Evolutionary conservation across 35 echinoderm and acorn worm species (phyloP).

Genomic region (Lytechinus variegatus): DNA sequence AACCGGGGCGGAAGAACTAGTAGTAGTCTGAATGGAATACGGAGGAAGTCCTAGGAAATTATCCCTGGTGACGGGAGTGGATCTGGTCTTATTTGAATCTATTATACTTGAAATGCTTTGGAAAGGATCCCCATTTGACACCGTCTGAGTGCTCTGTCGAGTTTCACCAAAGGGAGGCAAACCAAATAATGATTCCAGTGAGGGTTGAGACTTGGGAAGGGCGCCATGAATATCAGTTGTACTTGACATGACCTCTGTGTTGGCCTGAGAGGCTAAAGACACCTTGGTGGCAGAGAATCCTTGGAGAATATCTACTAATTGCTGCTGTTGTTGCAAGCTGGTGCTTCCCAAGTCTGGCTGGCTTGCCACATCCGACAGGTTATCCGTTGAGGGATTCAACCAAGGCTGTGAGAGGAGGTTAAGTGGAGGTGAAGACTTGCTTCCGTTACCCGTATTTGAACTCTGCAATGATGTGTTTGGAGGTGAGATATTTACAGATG

Average conservation of each 20-base stretch:
- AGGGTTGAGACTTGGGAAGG: slow-evolving; percentile 1
- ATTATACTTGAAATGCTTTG: slow-evolving; percentile 8
- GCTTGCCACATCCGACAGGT: background rate
- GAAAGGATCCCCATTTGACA: background rate
- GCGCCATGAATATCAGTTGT: background rate
- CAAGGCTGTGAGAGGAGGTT: slow-evolving; percentile 28
- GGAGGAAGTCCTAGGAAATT: background rate
- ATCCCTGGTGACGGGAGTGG: background rate
- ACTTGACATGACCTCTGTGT: background rate
- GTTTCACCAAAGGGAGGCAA: background rate
- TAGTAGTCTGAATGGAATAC: background rate
- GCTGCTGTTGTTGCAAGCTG: slow-evolving; percentile 28
- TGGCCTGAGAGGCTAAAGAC: background rate
- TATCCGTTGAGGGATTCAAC: slow-evolving; percentile 11
- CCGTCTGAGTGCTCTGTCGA: background rate
- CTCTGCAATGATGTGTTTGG: background rate
- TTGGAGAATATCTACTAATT: slow-evolving; percentile 23
- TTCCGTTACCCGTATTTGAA: background rate
- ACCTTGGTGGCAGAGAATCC: slow-evolving; percentile 13
- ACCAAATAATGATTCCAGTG: slow-evolving; percentile 18
- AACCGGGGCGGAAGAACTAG: background rate
- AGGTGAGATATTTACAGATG: slow-evolving; percentile 28
- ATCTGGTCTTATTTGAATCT: background rate
- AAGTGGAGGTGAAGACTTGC: background rate
- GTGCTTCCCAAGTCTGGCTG: background rate